Evolutionary conservation across 1,140 invertebrate species (phyloP).

Genomic region (Potamilus streckersoni): DNA sequence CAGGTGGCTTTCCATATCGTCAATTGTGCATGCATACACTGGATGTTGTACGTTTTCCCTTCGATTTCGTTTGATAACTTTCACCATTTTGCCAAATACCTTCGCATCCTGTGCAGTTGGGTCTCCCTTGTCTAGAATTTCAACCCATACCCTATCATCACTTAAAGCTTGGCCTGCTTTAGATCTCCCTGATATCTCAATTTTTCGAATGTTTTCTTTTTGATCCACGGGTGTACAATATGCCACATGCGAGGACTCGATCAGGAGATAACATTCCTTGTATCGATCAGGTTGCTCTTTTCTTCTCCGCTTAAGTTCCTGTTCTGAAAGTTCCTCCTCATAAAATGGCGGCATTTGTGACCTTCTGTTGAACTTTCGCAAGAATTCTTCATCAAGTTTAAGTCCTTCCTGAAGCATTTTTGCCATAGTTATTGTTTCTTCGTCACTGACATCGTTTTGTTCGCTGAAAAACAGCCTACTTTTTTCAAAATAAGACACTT

Average conservation of each 20-base stretch:
- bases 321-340: conserved; percentile 7
- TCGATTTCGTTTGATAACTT: conserved; percentile 38
- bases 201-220: conserved; percentile 22
- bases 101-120: conserved; percentile 12
- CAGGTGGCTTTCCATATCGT: conserved; percentile 43
- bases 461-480: too few species aligned
- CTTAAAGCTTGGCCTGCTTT: conserved; percentile 54
- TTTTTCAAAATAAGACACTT: too few species aligned
- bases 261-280: conserved; percentile 39
- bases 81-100: conserved; percentile 46
- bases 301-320: conserved; percentile 4
- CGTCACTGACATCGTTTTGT: too few species aligned
- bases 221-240: conserved; percentile 33
- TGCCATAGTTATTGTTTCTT: not conserved
- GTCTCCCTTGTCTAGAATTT: conserved; percentile 35
- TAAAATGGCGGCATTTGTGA: conserved; percentile 5
- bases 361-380: conserved; percentile 13
- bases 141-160: conserved; percentile 58
- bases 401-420: conserved; percentile 14
- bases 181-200: conserved; percentile 52
- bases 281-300: conserved; percentile 33
- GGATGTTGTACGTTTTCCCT: conserved; percentile 29
- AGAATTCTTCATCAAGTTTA: conserved; percentile 6
- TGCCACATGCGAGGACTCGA: conserved; percentile 43
- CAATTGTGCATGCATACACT: conserved; percentile 50